Percentiles rank a stretch among this genome's conserved stretches.
Conservation (phyloP, 2,888 invertebrate genomes). For the Lasioglossum pauxillum region DNA sequence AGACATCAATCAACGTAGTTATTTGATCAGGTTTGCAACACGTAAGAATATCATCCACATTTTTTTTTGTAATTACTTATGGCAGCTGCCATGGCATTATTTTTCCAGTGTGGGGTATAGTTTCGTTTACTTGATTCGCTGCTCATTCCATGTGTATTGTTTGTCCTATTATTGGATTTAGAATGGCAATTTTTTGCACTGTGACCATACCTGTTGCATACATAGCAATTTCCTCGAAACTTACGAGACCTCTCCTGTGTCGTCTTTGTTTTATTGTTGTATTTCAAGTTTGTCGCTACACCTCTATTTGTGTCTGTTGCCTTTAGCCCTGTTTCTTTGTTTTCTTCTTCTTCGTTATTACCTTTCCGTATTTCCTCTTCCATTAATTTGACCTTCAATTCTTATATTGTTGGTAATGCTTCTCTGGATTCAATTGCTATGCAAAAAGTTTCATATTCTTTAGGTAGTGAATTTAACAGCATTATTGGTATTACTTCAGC, state of each 20-base stretch:
- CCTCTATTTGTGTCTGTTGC: too few species aligned
- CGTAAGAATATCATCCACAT: too few species aligned
- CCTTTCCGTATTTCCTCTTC: conserved; percentile 2
- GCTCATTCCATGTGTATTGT: too few species aligned
- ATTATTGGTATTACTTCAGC: background rate
- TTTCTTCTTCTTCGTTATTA: background rate
- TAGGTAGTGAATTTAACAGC: background rate
- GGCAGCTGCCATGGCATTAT: conserved; percentile 12
- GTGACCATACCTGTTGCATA: conserved; percentile 16
- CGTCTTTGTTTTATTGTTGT: background rate
- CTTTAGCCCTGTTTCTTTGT: too few species aligned
- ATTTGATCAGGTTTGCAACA: too few species aligned
- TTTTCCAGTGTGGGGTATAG: background rate
- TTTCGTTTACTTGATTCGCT: too few species aligned
- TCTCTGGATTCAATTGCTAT: background rate
- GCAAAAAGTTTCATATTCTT: conserved; percentile 1
- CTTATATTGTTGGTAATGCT: background rate
- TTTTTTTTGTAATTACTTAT: too few species aligned
- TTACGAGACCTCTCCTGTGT: background rate
- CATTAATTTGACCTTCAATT: background rate
- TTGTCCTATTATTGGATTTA: background rate
- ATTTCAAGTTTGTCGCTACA: background rate
- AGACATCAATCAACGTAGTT: too few species aligned
- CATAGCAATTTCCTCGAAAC: background rate
- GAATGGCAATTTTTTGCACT: conserved; percentile 1